These are phyloP conservation scores for Drosophila ambigua DNA, from an alignment of 1,140 invertebrate genomes.

Conservation along the genomic window DNA sequence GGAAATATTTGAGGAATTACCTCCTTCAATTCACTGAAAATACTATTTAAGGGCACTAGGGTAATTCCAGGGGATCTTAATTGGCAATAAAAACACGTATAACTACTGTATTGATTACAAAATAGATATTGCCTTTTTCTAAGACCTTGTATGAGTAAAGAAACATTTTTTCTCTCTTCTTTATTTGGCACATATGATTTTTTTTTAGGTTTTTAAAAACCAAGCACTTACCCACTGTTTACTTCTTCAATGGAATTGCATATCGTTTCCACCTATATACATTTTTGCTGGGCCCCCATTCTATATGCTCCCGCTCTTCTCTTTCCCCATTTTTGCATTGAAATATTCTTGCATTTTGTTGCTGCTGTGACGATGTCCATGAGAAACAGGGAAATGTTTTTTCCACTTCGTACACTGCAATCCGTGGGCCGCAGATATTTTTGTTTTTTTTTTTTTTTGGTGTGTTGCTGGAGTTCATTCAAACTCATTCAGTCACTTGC, in stretches of 20 bases:
- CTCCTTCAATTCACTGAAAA: too few species aligned
- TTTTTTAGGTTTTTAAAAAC: too few species aligned
- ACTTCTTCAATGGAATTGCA: constrained; percentile 9
- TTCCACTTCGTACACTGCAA: constrained; percentile 2
- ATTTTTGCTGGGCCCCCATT: constrained; percentile 1
- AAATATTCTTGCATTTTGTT: constrained; percentile 60
- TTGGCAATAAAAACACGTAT: too few species aligned
- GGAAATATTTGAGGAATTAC: too few species aligned
- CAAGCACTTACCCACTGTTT: constrained; percentile 14
- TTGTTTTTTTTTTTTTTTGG: constrained; percentile 17
- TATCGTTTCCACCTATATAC: constrained; percentile 7
- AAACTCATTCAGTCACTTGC: constrained; percentile 81
- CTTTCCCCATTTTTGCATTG: constrained; percentile 47
- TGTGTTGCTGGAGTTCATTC: constrained; percentile 67
- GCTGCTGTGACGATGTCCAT: constrained; percentile 41
- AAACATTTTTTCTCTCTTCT: too few species aligned
- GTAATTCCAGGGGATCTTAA: too few species aligned
- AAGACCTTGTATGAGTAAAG: too few species aligned
- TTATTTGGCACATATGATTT: too few species aligned
- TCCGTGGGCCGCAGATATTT: constrained; percentile 26
- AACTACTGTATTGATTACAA: too few species aligned
- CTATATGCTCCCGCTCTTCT: constrained; percentile 29
- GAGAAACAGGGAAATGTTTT: constrained; percentile 27
- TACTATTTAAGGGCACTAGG: too few species aligned
- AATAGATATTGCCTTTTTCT: too few species aligned